These are phyloP conservation scores for Drosophila triauraria DNA, from an alignment of 1,140 invertebrate species.

Conservation along the genomic window DNA sequence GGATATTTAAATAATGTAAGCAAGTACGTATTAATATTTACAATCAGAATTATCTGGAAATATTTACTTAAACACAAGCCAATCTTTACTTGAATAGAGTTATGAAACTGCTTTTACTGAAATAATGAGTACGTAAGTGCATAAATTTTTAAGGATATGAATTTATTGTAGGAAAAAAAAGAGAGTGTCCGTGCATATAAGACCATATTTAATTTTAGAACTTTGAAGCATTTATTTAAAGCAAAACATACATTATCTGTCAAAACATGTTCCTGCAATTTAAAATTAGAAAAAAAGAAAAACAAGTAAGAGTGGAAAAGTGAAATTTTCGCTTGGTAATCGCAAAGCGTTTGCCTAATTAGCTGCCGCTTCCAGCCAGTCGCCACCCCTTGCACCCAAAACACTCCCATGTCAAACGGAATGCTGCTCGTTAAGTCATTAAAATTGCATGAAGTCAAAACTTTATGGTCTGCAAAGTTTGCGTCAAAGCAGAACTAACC, in stretches of 20 bases:
- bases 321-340: slow-evolving; percentile 70
- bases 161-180: too few relatives aligned
- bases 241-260: neutral
- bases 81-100: too few relatives aligned
- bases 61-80: too few relatives aligned
- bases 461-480: slow-evolving; percentile 83
- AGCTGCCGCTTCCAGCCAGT: slow-evolving; percentile 61
- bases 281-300: slow-evolving; percentile 9
- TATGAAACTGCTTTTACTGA: too few relatives aligned
- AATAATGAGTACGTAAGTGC: too few relatives aligned
- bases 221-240: neutral
- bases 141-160: too few relatives aligned
- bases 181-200: too few relatives aligned
- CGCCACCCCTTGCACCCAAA: slow-evolving; percentile 17
- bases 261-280: slow-evolving; percentile 23
- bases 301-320: slow-evolving; percentile 51
- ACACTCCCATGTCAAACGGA: slow-evolving; percentile 59
- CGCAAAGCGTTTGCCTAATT: slow-evolving; percentile 73
- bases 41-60: too few relatives aligned
- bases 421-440: slow-evolving; percentile 82
- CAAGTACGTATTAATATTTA: too few relatives aligned
- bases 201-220: too few relatives aligned
- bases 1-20: neutral
- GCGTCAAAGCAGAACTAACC: slow-evolving; percentile 70
- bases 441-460: slow-evolving; percentile 83